These are phyloP conservation scores for Drosophila demipolita DNA, from an alignment of 2,888 invertebrate species.

Conservation along the genomic window DNA sequence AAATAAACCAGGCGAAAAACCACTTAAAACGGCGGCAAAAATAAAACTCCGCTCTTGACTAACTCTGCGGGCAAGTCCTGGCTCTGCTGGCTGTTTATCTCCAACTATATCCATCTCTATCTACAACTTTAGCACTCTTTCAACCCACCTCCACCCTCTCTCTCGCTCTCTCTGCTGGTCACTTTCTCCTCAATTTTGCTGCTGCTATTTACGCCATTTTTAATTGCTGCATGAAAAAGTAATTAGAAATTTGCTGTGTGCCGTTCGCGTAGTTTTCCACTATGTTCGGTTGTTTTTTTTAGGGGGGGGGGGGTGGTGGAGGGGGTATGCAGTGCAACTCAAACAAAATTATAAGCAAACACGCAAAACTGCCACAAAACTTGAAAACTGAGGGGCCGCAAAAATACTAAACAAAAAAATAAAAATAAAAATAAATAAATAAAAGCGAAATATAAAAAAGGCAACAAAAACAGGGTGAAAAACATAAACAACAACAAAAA, in stretches of 20 bases:
- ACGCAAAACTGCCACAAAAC: slow-evolving; percentile 81
- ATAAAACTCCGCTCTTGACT: slow-evolving; percentile 51
- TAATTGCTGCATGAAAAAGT: slow-evolving; percentile 80
- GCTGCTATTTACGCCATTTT: slow-evolving; percentile 77
- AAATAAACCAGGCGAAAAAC: slow-evolving; percentile 51
- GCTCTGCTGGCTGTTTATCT: slow-evolving; percentile 32
- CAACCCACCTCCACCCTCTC: background rate
- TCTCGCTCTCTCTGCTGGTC: background rate
- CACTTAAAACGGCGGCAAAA: slow-evolving; percentile 60
- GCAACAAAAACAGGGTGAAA: slow-evolving; percentile 40
- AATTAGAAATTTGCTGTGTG: slow-evolving; percentile 68
- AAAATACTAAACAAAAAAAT: slow-evolving; percentile 27
- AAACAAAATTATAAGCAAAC: slow-evolving; percentile 81
- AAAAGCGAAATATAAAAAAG: slow-evolving; percentile 5
- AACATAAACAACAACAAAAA: slow-evolving; percentile 38
- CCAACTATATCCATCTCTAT: slow-evolving; percentile 36
- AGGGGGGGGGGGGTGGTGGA: slow-evolving; percentile 11
- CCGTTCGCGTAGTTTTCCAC: slow-evolving; percentile 43
- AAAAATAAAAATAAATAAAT: slow-evolving; percentile 14
- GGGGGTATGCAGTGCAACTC: slow-evolving; percentile 60
- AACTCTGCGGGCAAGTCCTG: slow-evolving; percentile 46
- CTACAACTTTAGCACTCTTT: slow-evolving; percentile 31
- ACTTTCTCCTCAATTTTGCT: slow-evolving; percentile 30
- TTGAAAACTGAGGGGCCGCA: slow-evolving; percentile 69
- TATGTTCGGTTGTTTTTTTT: slow-evolving; percentile 19